phyloP scores from a whole-genome alignment of 2,888 invertebrate species.

The Drosophila nr. perissopoda region DNA sequence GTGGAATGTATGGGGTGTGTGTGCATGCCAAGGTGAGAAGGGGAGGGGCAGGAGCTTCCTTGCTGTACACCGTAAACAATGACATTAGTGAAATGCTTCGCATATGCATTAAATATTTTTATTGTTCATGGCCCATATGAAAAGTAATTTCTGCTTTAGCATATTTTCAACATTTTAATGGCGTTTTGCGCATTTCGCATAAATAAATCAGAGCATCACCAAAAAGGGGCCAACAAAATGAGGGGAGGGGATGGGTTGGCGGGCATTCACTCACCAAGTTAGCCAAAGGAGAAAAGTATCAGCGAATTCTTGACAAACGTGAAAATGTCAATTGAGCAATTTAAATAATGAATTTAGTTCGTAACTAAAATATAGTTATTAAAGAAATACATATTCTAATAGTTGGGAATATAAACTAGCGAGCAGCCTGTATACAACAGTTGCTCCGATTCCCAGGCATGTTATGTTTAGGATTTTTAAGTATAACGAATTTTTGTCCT shows the following conservation, averaged over 20 bases:
- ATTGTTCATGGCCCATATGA: conserved; percentile 56
- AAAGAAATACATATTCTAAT: neutral
- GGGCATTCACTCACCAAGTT: neutral
- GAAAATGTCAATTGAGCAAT: neutral
- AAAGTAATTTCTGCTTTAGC: conserved; percentile 31
- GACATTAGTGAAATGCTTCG: conserved; percentile 49
- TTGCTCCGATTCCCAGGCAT: neutral
- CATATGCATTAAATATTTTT: conserved; percentile 78
- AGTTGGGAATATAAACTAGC: neutral
- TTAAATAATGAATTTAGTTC: neutral
- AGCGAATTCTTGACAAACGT: conserved; percentile 9
- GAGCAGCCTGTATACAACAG: neutral
- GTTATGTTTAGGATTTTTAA: neutral
- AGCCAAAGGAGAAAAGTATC: neutral
- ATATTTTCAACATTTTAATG: conserved; percentile 56
- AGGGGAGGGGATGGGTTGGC: neutral
- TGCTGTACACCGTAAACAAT: conserved; percentile 48
- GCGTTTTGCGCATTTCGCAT: conserved; percentile 53
- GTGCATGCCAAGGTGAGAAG: neutral
- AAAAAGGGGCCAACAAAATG: neutral
- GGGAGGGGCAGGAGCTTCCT: neutral
- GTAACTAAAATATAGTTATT: neutral
- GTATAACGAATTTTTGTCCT: neutral
- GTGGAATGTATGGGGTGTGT: neutral
- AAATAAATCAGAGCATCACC: conserved; percentile 58